Evolutionary conservation across 2,888 invertebrate species (phyloP).

Genomic region (Sesamia inferens): DNA sequence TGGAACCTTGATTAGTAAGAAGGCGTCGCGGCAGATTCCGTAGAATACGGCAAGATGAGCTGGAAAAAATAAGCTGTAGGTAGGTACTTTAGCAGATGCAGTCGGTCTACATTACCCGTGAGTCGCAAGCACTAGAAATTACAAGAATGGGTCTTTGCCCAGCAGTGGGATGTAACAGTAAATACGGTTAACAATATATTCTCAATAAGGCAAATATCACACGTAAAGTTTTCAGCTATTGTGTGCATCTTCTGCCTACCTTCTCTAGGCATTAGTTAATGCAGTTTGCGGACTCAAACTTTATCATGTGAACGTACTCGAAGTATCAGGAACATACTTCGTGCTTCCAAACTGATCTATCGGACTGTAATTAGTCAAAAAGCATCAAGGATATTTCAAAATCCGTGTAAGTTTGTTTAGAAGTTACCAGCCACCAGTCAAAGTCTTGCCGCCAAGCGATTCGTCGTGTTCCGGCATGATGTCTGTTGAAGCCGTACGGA

Average conservation of each 20-base stretch:
- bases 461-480: no score
- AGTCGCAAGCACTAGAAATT: background rate
- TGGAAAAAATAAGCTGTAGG: no score
- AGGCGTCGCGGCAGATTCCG: no score
- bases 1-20: no score
- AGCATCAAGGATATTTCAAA: constrained; percentile 5
- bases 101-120: background rate
- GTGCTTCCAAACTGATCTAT: constrained; percentile 9
- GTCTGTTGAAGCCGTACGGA: no score
- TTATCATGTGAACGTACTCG: constrained; percentile 5
- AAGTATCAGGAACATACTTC: constrained; percentile 2
- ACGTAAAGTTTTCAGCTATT: background rate
- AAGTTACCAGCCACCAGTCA: no score
- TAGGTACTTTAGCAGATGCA: no score
- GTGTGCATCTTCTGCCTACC: background rate
- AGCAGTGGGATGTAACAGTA: background rate
- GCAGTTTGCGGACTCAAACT: constrained; percentile 25
- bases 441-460: no score
- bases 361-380: background rate
- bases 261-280: background rate
- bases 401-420: background rate
- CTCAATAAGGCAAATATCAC: background rate
- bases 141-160: background rate
- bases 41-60: no score
- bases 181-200: background rate